Percentiles rank a stretch among this genome's conserved stretches.
Conservation (phyloP, 2,797 vertebrate genomes). For the Jordanella pulchra region DNA sequence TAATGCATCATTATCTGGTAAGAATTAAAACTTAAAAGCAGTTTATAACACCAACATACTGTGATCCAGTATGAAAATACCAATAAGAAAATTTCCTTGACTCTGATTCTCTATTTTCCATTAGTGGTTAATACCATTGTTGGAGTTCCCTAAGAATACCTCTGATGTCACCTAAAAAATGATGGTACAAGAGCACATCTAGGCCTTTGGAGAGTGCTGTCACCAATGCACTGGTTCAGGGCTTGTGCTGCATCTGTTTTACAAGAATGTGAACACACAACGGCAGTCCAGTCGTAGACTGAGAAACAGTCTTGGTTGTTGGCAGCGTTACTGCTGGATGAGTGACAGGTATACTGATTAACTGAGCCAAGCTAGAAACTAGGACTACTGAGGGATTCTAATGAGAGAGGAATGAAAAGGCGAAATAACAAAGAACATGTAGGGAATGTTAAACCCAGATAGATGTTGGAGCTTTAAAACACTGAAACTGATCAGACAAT, state of each 20-base stretch:
- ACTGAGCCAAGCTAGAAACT: conserved; percentile 1
- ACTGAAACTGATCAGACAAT: neutral
- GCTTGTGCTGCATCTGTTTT: no score
- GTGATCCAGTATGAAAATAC: no score
- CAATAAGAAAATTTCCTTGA: no score
- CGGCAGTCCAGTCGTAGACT: neutral
- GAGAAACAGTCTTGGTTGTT: neutral
- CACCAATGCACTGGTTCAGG: neutral
- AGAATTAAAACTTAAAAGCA: no score
- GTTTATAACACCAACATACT: no score
- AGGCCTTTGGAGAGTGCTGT: neutral
- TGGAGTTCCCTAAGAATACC: neutral
- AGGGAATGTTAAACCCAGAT: neutral
- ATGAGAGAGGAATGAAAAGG: neutral
- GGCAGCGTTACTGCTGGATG: neutral
- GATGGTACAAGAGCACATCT: neutral
- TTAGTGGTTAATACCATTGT: no score
- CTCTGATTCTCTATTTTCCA: no score
- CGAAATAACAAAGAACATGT: neutral
- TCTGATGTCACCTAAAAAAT: neutral
- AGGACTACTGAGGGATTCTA: neutral
- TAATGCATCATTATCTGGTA: no score
- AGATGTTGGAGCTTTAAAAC: neutral
- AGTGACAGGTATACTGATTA: conserved; percentile 3
- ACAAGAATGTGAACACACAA: no score